Conservation (phyloP, 1,140 invertebrate genomes). For the Adelges cooleyi region DNA sequence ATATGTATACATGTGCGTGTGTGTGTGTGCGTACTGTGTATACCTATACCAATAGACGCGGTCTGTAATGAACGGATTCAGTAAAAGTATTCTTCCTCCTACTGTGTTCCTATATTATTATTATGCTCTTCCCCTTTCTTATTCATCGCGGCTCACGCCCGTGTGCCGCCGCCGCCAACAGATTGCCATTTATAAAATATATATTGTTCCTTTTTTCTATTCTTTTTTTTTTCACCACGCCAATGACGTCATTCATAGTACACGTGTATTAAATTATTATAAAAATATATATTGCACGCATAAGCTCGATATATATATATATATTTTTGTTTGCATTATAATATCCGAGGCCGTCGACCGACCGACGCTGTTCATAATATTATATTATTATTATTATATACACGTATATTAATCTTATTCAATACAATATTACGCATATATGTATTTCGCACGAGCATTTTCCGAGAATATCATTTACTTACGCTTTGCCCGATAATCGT, state of each 20-base stretch:
- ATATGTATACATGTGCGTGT: neutral
- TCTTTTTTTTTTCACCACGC: neutral
- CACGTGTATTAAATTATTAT: too few relatives aligned
- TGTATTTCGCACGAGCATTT: too few relatives aligned
- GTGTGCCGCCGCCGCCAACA: neutral
- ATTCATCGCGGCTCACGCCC: neutral
- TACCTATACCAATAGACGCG: neutral
- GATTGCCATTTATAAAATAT: neutral
- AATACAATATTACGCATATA: too few relatives aligned
- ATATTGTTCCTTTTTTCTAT: neutral
- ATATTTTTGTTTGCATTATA: neutral
- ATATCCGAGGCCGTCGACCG: neutral
- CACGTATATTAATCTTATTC: too few relatives aligned
- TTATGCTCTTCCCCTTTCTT: neutral
- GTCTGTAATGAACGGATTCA: conserved; percentile 6
- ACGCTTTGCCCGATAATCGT: too few relatives aligned
- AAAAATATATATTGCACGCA: too few relatives aligned
- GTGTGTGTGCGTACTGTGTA: too few relatives aligned
- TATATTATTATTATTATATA: too few relatives aligned
- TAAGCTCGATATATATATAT: neutral
- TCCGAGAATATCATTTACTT: too few relatives aligned
- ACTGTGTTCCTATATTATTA: too few relatives aligned
- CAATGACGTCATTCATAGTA: conserved; percentile 1
- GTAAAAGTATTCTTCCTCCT: conserved; percentile 15
- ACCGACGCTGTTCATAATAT: too few relatives aligned